Evolutionary conservation across 2,113 vertebrate species (phyloP).

Genomic region (Theristicus caerulescens): DNA sequence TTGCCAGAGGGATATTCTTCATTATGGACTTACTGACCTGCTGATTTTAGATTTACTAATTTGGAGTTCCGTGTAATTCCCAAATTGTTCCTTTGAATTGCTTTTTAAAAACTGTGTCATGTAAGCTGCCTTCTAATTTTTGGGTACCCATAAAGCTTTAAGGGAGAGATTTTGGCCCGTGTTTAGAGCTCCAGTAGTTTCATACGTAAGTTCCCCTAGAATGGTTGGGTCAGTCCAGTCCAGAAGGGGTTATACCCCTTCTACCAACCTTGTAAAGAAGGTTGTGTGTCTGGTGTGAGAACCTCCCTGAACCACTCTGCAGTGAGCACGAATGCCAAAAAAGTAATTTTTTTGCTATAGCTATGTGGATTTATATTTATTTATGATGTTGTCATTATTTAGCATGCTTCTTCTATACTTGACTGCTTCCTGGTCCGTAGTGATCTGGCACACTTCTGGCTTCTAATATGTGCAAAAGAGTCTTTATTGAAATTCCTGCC

Average conservation of each 20-base stretch:
- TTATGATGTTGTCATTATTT: no score
- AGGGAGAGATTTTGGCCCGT: accelerated
- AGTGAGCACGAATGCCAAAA: not conserved
- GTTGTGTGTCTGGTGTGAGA: not conserved
- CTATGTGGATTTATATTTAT: not conserved
- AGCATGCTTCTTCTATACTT: not conserved
- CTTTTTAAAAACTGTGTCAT: not conserved
- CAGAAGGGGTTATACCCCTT: not conserved
- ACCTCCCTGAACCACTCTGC: not conserved
- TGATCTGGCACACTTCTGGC: not conserved
- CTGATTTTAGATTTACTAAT: not conserved
- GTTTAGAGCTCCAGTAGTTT: not conserved
- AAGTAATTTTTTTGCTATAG: not conserved
- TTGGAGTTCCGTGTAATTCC: not conserved
- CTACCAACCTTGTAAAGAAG: not conserved
- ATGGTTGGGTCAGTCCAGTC: not conserved
- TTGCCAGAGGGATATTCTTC: not conserved
- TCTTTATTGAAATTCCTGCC: not conserved
- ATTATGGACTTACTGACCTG: not conserved
- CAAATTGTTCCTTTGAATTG: not conserved
- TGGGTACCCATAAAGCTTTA: not conserved
- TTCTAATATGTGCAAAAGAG: not conserved
- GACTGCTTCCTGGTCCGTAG: not conserved
- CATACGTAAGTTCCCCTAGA: accelerated
- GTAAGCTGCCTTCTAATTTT: not conserved